Evolutionary conservation across 2,888 invertebrate genomes (phyloP), one percentile per base, ranked within the genome.

Genomic region (Drosophila helvetica): DNA sequence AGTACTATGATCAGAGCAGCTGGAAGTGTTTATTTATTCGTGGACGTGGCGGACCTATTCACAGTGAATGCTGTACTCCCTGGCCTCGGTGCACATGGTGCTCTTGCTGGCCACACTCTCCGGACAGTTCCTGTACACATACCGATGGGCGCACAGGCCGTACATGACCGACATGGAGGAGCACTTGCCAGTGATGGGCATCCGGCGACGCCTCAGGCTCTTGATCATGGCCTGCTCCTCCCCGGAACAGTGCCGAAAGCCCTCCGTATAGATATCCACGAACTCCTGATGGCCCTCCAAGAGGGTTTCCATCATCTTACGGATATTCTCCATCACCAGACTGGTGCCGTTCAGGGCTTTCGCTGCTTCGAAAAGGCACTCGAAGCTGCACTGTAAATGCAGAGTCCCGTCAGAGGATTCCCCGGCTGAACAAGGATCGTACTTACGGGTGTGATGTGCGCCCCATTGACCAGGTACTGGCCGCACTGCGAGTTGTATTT

Each of bases 111-210:
- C 78, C 3, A 51, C 56, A 8, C 50, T 47, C 1, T 61, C 43
- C n/a, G 79, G 79, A 42, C 79, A 79, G 15, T 74, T 57, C 12
- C 58, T 48, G 25, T 74, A 81, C 7, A 79, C 64, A 27, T 72
- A 46, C 8, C 74, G 70, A 17, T 79, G 70, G 45, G 79, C 63
- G 19, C 79, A 79, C 19, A 79, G 33, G 3, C 74, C 75, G 27
- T 80, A 80, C 48, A 79, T 38, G 22, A 73, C 48, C 12, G 78
- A 42, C 67, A 79, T 46, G 1, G 66, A 51, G 10, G 71, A 43
- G 19, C 75, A 76, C 8, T 62, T 51, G 15, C 66, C 76, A 9
- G 18, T 33, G 19, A 19, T 1, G 19, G 58, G 45, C 59, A 70
- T 43, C 1, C 62, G 62, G 1, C 76, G 76, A 3, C 65, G 60